Conservation (phyloP, 1,140 invertebrate genomes). For the Semibalanus balanoides region DNA sequence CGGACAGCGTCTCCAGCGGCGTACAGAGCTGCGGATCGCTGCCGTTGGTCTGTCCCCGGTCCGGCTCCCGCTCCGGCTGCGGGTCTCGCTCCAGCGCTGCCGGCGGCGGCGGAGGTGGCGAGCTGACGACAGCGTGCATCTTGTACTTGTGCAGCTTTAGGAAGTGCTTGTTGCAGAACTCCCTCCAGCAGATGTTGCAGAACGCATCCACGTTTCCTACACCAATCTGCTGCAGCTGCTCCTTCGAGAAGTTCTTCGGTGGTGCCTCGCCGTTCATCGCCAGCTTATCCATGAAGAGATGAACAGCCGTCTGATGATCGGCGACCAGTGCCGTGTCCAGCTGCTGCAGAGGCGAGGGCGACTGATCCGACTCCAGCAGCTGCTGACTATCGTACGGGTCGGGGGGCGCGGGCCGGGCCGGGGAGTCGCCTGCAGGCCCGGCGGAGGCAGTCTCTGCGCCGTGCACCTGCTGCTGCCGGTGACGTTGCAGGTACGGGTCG, state of each 20-base stretch:
- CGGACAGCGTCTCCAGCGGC: background rate
- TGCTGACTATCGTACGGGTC: background rate
- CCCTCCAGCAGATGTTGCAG: conserved; percentile 87
- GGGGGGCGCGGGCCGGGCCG: too few relatives aligned
- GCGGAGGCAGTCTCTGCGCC: background rate
- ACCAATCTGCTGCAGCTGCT: conserved; percentile 54
- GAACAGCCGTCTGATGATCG: background rate
- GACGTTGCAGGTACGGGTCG: background rate
- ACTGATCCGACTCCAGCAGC: background rate
- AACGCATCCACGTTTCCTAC: conserved; percentile 76
- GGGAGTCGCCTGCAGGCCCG: too few relatives aligned
- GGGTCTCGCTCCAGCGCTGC: too few relatives aligned
- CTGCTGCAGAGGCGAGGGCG: background rate
- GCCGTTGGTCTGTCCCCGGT: background rate
- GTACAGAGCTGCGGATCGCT: background rate
- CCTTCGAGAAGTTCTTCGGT: conserved; percentile 38
- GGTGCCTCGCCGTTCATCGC: conserved; percentile 4
- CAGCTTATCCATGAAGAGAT: conserved; percentile 4
- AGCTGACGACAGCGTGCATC: conserved; percentile 52
- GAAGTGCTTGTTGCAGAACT: conserved; percentile 91
- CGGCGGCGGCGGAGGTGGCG: conserved; percentile 17
- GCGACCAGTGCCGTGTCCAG: background rate
- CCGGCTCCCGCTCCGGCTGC: background rate
- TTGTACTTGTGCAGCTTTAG: conserved; percentile 38
- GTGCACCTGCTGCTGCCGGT: background rate